Percentiles rank a stretch among this genome's conserved stretches.
These are phyloP conservation scores for Entomyzon cyanotis DNA, from an alignment of 2,113 vertebrate genomes.

Conservation along the genomic window DNA sequence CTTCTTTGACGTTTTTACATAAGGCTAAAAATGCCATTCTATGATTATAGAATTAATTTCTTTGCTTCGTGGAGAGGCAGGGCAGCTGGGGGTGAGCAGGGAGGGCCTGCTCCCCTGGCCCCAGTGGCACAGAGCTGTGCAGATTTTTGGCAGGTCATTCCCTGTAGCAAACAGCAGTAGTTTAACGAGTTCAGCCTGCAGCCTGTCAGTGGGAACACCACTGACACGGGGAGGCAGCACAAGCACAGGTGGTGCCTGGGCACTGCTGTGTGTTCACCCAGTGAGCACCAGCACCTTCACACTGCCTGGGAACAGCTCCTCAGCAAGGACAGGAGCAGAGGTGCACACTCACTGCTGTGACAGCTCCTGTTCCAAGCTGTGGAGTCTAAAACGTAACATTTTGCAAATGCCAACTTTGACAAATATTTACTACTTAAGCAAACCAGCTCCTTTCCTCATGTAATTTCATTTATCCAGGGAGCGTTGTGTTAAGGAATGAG, in stretches of 20 bases:
- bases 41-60: background rate
- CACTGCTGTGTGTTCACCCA: background rate
- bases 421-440: background rate
- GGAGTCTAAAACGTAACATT: background rate
- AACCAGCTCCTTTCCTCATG: background rate
- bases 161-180: background rate
- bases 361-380: background rate
- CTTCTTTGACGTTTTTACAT: constrained; percentile 22
- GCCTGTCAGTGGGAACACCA: background rate
- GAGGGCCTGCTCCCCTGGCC: background rate
- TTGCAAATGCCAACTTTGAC: background rate
- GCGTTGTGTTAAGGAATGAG: background rate
- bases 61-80: constrained; percentile 8
- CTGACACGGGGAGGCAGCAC: background rate
- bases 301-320: background rate
- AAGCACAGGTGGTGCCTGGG: background rate
- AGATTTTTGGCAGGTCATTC: constrained; percentile 25
- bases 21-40: constrained; percentile 11
- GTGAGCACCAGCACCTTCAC: rapidly evolving
- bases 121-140: background rate
- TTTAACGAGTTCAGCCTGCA: constrained; percentile 8
- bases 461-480: background rate
- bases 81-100: background rate
- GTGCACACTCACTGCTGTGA: background rate
- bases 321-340: background rate